Evolutionary conservation across 35 echinoderm and acorn worm genomes (phyloP), one percentile per base, ranked within the genome.

Genomic region (Nesometra sesokonis): DNA sequence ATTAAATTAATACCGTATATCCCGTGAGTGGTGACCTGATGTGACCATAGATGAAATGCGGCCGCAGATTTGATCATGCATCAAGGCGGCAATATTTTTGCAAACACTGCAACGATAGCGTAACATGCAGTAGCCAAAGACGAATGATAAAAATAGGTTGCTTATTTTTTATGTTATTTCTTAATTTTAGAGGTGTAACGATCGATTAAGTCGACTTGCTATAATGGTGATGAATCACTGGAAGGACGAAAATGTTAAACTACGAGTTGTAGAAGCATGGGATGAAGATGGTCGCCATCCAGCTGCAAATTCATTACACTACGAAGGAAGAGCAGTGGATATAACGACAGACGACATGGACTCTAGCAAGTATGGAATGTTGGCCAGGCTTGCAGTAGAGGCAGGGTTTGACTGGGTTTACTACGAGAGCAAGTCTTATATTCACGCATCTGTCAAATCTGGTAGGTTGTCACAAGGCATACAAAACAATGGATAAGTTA

Each of bases 401-500:
- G 92, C 96, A n/a, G 96, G 96, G 17, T 99, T 99, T 34, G 96
- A 99, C 47, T 99, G 96, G 96, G 96, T 99, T 35, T 83, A 57
- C 77, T 99, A 90, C 82, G 90, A 90, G 76, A 88, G 57, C 47
- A 90, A 82, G 37, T 86, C 87, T 11, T 93, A 85, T 87, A 88
- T 99, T 17, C 96, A 99, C 46, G 91, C 87, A 33, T 99, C 96
- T 0, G 96, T 99, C 76, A 94, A 91, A 87, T 89, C 95, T 82
- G 95, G 95, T 98, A 88, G 84, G 85, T 80, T 76, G 13, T 17
- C 13, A 39, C 15, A 7, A 43, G 15, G 4, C 38, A 15, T 43
- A 43, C 4, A 15, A 43, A 43, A n/a, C n/a, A n/a, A n/a, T n/a
- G n/a, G n/a, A n/a, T n/a, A n/a, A 43, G 38, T 43, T 15, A 43